Conservation (phyloP, 2,888 invertebrate genomes). For the Pachliopta kotzebuea region DNA sequence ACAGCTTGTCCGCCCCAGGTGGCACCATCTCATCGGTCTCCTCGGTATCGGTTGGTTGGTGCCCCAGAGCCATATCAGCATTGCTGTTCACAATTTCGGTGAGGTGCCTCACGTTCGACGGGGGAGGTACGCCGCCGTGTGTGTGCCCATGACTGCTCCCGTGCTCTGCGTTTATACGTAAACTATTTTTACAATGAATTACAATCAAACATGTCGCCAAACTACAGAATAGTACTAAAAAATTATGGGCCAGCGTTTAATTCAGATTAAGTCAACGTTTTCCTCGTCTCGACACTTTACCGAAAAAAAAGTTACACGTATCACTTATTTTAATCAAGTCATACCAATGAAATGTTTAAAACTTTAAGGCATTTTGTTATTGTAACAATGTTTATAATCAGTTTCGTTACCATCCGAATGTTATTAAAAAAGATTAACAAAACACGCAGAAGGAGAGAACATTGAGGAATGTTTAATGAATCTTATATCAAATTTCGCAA, state of each 20-base stretch:
- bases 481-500: conserved; percentile 25
- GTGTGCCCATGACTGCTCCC: conserved; percentile 85
- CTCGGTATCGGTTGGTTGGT: conserved; percentile 65
- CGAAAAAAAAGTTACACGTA: neutral
- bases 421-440: conserved; percentile 3
- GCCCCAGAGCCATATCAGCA: conserved; percentile 71
- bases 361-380: neutral
- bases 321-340: neutral
- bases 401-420: neutral
- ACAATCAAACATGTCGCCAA: too few species aligned
- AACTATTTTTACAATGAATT: too few species aligned
- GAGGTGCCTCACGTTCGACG: conserved; percentile 69
- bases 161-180: conserved; percentile 79
- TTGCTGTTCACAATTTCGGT: conserved; percentile 74
- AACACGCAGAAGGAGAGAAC: conserved; percentile 7
- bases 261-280: too few species aligned
- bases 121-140: conserved; percentile 80
- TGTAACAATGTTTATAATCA: too few species aligned
- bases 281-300: too few species aligned
- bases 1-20: conserved; percentile 50
- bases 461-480: conserved; percentile 19
- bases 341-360: neutral
- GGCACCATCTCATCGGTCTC: conserved; percentile 75
- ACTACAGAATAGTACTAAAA: too few species aligned
- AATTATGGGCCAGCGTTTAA: too few species aligned